Conservation (phyloP, 2,113 vertebrate species). For the Nerophis lumbriciformis region DNA sequence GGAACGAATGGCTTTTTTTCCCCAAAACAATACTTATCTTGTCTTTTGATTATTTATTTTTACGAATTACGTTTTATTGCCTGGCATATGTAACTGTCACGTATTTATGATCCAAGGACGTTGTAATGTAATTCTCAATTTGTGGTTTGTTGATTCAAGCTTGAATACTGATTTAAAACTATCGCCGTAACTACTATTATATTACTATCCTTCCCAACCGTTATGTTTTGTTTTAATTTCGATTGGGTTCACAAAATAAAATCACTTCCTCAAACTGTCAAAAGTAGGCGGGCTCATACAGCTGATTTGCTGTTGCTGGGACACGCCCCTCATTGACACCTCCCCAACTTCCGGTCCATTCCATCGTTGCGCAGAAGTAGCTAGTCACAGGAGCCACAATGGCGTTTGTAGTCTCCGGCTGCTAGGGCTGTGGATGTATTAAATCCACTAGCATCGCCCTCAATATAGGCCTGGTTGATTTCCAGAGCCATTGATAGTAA, state of each 20-base stretch:
- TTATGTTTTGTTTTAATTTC: not conserved
- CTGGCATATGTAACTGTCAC: too few relatives aligned
- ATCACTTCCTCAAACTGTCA: not conserved
- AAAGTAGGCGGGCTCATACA: constrained; percentile 39
- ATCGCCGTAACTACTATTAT: not conserved
- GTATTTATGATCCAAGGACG: too few relatives aligned
- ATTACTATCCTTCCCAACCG: not conserved
- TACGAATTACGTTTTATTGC: too few relatives aligned
- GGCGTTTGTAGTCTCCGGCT: constrained; percentile 74
- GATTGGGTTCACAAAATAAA: not conserved
- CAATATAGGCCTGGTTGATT: constrained; percentile 76
- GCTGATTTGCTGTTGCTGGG: constrained; percentile 57
- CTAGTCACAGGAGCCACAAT: constrained; percentile 73
- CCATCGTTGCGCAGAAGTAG: constrained; percentile 49
- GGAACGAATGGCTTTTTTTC: too few relatives aligned
- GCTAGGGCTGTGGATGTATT: constrained; percentile 75
- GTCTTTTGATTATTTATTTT: too few relatives aligned
- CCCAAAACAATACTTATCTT: too few relatives aligned
- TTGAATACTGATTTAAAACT: too few relatives aligned
- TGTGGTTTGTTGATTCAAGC: too few relatives aligned
- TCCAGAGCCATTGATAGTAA: constrained; percentile 79
- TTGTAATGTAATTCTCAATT: too few relatives aligned
- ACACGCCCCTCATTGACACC: constrained; percentile 57
- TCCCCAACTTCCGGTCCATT: constrained; percentile 51
- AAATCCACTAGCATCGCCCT: constrained; percentile 82